A percentile compares a stretch with the other conserved stretches of the same genome.
Conservation (phyloP, 2,797 vertebrate species). For the Gambelia wislizenii region DNA sequence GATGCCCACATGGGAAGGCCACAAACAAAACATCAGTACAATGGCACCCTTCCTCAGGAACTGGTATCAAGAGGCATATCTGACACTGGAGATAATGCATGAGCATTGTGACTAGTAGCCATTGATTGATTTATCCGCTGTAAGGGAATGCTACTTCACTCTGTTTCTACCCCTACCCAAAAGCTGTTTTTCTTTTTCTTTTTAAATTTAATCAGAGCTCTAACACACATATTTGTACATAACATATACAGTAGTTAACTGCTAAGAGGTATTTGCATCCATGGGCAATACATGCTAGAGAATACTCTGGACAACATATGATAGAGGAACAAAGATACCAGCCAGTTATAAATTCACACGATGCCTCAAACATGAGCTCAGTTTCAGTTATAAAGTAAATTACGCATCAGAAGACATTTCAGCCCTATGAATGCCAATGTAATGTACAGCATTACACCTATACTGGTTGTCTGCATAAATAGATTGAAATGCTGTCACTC, state of each 20-base stretch:
- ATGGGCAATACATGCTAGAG: no score
- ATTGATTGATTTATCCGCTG: no score
- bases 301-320: background rate
- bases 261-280: background rate
- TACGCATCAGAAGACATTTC: slow-evolving; percentile 17
- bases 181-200: no score
- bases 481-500: slow-evolving; percentile 9
- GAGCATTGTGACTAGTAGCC: no score
- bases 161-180: no score
- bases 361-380: background rate
- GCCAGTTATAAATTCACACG: slow-evolving; percentile 11
- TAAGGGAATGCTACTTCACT: no score
- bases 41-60: no score
- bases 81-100: no score
- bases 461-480: slow-evolving; percentile 27
- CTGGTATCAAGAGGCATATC: no score
- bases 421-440: slow-evolving; percentile 1
- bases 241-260: background rate
- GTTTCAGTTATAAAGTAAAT: slow-evolving; percentile 48
- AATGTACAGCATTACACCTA: slow-evolving; percentile 19
- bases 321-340: background rate
- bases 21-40: no score
- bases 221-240: background rate
- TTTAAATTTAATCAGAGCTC: no score
- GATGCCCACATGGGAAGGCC: no score